These are phyloP conservation scores for Silurus lanzhouensis DNA, from an alignment of 2,797 vertebrate genomes.

Conservation along the genomic window DNA sequence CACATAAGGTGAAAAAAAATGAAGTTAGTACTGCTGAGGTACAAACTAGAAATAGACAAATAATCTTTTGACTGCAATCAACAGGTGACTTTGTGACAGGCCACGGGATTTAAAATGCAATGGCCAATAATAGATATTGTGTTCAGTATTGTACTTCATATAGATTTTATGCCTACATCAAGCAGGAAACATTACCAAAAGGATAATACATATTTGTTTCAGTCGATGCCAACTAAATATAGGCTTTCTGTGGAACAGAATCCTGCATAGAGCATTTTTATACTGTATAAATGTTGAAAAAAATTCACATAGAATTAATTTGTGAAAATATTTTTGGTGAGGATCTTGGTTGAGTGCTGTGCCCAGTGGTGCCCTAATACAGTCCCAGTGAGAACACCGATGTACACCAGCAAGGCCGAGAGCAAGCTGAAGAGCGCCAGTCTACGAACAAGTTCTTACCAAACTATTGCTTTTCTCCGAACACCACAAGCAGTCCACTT, in stretches of 20 bases:
- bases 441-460: constrained; percentile 33
- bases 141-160: not conserved
- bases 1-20: not conserved
- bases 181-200: not conserved
- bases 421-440: constrained; percentile 73
- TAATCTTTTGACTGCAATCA: not conserved
- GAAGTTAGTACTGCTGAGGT: not conserved
- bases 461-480: not conserved
- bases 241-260: not conserved
- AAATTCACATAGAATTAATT: not conserved
- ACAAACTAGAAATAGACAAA: not conserved
- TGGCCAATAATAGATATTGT: not conserved
- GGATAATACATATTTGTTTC: not conserved
- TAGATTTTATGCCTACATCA: not conserved
- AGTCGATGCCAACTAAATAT: not conserved
- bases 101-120: not conserved
- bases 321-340: constrained; percentile 51
- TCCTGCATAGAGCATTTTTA: not conserved
- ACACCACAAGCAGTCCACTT: not conserved
- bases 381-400: constrained; percentile 69
- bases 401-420: constrained; percentile 75
- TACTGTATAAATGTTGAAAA: not conserved
- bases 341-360: constrained; percentile 78
- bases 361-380: constrained; percentile 69
- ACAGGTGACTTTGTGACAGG: not conserved